These are phyloP conservation scores for Cheilosia vulpina DNA, from an alignment of 2,888 invertebrate species.

Conservation along the genomic window DNA sequence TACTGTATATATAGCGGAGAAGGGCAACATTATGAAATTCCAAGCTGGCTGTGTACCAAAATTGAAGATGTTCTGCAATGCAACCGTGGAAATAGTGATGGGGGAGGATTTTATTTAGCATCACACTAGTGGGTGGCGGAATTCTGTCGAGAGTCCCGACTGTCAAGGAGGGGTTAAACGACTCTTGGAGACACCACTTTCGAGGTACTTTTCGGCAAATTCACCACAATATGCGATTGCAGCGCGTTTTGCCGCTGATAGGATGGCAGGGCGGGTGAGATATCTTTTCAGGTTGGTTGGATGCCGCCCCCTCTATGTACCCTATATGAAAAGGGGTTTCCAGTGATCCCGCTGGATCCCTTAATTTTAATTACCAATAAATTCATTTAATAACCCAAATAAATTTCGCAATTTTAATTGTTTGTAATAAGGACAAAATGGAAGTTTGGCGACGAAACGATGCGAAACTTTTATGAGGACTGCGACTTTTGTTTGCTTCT, in stretches of 20 bases:
- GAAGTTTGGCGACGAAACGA: slow-evolving; percentile 69
- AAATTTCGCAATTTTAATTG: slow-evolving; percentile 74
- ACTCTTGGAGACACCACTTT: slow-evolving; percentile 68
- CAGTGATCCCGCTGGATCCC: slow-evolving; percentile 39
- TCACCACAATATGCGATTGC: slow-evolving; percentile 66
- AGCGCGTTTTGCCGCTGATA: neutral
- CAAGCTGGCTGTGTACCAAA: slow-evolving; percentile 65
- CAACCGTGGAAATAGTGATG: slow-evolving; percentile 9
- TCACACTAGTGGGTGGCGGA: slow-evolving; percentile 9
- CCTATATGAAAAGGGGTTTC: slow-evolving; percentile 8
- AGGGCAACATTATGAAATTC: slow-evolving; percentile 64
- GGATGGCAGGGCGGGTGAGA: neutral
- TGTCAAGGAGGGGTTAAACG: slow-evolving; percentile 52
- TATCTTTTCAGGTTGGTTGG: slow-evolving; percentile 16
- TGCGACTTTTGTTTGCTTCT: slow-evolving; percentile 46
- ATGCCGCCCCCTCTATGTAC: slow-evolving; percentile 6
- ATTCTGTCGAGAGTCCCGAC: slow-evolving; percentile 4
- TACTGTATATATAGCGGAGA: slow-evolving; percentile 11
- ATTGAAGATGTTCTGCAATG: slow-evolving; percentile 70
- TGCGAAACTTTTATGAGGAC: slow-evolving; percentile 69
- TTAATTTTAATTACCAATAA: slow-evolving; percentile 75
- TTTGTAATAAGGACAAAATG: slow-evolving; percentile 74
- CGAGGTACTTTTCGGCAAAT: slow-evolving; percentile 65
- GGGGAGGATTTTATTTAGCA: neutral
- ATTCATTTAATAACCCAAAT: slow-evolving; percentile 74